Evolutionary conservation across 2,888 invertebrate genomes (phyloP).

Genomic region (Mechanitis messenoides): DNA sequence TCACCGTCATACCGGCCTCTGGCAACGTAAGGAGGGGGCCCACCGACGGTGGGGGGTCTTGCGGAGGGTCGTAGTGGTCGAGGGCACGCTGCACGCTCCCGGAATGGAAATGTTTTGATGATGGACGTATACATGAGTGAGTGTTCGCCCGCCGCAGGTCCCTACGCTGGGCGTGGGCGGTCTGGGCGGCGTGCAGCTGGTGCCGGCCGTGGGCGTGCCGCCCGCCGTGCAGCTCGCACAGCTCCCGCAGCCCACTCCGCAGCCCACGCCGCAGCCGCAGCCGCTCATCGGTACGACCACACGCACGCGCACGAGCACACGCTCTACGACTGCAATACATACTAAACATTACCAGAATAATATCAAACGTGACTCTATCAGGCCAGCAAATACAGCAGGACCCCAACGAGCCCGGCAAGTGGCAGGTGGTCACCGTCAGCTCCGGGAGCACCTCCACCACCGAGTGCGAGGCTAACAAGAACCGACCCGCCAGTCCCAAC

Average conservation of each 20-base stretch:
- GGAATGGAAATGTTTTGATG: background rate
- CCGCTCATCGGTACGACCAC: constrained; percentile 52
- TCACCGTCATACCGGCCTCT: constrained; percentile 86
- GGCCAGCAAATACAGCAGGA: constrained; percentile 88
- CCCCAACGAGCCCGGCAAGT: constrained; percentile 88
- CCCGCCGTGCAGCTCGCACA: constrained; percentile 65
- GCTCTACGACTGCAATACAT: no score
- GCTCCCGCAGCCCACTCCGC: constrained; percentile 52
- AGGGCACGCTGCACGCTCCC: no score
- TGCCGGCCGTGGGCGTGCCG: constrained; percentile 79
- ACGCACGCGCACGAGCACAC: no score
- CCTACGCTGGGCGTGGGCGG: constrained; percentile 84
- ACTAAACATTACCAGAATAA: no score
- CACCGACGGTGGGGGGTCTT: no score
- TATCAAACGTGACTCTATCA: constrained; percentile 34
- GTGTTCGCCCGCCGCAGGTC: constrained; percentile 47
- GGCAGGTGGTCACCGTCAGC: constrained; percentile 82
- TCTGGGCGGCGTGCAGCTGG: constrained; percentile 88
- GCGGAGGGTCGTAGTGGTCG: no score
- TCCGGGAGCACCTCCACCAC: constrained; percentile 36
- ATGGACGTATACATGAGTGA: background rate
- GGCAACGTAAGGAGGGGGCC: constrained; percentile 59
- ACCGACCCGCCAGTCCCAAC: constrained; percentile 47
- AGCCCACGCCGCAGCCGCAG: constrained; percentile 41
- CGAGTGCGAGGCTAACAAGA: constrained; percentile 62